Evolutionary conservation across 2,888 invertebrate species (phyloP), one percentile per base, ranked within the genome.

Genomic region (Cephus spinipes): DNA sequence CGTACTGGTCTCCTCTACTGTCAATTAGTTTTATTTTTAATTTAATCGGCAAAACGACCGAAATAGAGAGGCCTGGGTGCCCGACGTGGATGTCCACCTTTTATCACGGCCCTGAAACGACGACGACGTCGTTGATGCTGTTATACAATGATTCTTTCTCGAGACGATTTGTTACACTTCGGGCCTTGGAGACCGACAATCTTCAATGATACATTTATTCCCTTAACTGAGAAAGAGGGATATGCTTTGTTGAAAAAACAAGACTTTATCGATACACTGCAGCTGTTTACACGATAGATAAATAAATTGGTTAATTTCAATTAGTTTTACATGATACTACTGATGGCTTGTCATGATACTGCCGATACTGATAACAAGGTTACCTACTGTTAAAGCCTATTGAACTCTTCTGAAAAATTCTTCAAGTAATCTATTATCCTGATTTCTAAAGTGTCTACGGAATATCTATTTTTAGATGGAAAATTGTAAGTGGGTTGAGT

Each of bases 121-220:
- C 76, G 76, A 2, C 55, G 15, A 23, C 55, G 23, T 55, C 55
- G 55, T 9, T 23, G 55, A 55, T 23, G 76, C 76, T 81, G 82
- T 85, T 84, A 84, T 83, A 84, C 84, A 85, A 85, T 74, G 76
- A 78, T 73, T 9, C 55, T 23, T 9, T 55, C 55, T 55, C 9
- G 23, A 55, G 55, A 55, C 55, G 23, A 23, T 55, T 55, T 55
- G 23, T 6, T 55, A 55, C 55, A 55, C 55, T 55, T 55, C 9
- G 55, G 55, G 55, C 55, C 55, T 55, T 55, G 23, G 23, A 23
- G 9, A 55, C 55, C 23, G 55, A 2, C 55, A 23, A 2, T 15
- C 23, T 55, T 55, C 55, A 55, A 55, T 55, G 9, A 55, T 23
- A 55, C 23, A 55, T 23, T 55, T 55, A 55, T 55, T 55, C 15